phyloP scores from a whole-genome alignment of 2,113 vertebrate genomes.

The Strix aluco region DNA sequence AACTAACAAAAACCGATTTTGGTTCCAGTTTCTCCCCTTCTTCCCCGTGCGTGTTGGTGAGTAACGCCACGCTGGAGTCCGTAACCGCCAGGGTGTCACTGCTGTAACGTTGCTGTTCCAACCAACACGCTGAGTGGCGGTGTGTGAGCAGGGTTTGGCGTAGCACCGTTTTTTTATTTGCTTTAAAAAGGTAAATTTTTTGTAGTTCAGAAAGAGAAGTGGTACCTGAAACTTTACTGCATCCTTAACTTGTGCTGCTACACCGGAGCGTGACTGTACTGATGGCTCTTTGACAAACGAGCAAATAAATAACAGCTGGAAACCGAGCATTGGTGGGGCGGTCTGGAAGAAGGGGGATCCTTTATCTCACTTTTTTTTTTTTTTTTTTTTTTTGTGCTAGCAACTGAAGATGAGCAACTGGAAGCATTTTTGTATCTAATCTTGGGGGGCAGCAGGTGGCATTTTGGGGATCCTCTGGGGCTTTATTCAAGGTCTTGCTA shows the following conservation, averaged over 20 bases:
- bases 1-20: not conserved
- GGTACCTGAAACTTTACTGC: not conserved
- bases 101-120: not conserved
- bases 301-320: not conserved
- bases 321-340: rapidly evolving
- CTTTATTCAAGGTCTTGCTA: not conserved
- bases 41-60: not conserved
- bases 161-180: not conserved
- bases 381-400: not conserved
- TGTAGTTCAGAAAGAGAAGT: not conserved
- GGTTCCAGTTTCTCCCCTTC: not conserved
- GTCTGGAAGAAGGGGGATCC: not conserved
- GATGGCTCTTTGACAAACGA: not conserved
- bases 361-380: not conserved
- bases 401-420: not conserved
- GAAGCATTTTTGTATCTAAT: rapidly evolving
- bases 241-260: not conserved
- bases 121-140: not conserved
- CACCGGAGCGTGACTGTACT: not conserved
- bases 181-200: not conserved
- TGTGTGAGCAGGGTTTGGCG: rapidly evolving
- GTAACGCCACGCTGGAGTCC: rapidly evolving
- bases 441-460: not conserved
- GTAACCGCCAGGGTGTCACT: rapidly evolving
- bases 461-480: not conserved